Base-by-base conservation (phyloP, 1,140 invertebrate species). In the Drosophila murphyi region DNA sequence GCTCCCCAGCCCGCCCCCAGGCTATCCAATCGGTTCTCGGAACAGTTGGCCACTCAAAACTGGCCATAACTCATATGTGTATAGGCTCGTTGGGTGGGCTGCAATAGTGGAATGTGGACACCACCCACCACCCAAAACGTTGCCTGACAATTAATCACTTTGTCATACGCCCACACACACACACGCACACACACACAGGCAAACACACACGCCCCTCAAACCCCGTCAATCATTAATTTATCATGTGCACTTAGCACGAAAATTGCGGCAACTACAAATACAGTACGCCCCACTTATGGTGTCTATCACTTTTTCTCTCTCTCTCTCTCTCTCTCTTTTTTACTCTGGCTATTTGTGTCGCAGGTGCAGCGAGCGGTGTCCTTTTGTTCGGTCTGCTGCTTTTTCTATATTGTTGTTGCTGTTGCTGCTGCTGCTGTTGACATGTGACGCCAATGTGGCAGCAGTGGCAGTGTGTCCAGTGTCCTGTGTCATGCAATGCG, bases 231-330 rank as follows among this genome's bases (percentile, higher is more conserved):
- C 80, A 83, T 83, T 83, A 83, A 83, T 83, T 83, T 83, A 83
- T 83, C 80, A 79, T 79, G 80, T 83, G 80, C 80, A 83, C 76
- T 83, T 83, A 83, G 80, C 72, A 72, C 72, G 80, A 83, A 83
- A 82, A 83, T 83, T 83, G 67, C 80, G 76, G 65, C 80, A 82
- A 76, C 76, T 45, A 67, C 62, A 71, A 62, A 54, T 62, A 59
- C 54, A 59, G 39, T 35, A 37, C 52, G 7, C 54, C 41, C 37
- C 34, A 50, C 52, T 12, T 12, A 4, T 12, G 52, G 5, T 8
- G n/a, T 7, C 47, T 10, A 10, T 32, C 32, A 4, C 52, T 43
- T 2, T 20, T 12, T n/a, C 37, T 8, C 4, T 12, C 35, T 32
- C 12, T 8, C 6, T 31, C 1, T 28, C 10, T 32, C 7, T 43